Evolutionary conservation across 2,888 invertebrate genomes (phyloP), one percentile per base, ranked within the genome.

Genomic region (Steinernema carpocapsae): DNA sequence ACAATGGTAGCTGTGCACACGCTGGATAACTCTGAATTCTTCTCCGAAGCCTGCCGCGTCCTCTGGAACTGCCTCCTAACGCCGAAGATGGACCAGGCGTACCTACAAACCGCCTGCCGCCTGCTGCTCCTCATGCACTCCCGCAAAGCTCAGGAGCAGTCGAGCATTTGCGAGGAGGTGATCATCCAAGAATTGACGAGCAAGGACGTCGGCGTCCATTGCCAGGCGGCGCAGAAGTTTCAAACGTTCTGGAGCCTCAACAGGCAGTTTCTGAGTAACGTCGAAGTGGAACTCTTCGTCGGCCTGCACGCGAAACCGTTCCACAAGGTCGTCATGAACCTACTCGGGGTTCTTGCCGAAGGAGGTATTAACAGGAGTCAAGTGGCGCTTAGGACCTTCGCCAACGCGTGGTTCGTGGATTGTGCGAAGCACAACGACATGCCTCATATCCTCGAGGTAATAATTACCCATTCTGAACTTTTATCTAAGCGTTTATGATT

Each of bases 41-140:
- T 80, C 51, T 26, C 74, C 70, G 71, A 77, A 17, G 56, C 77
- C 19, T 77, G 77, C 3, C 32, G 45, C 7, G 76, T 78, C 17
- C 48, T 80, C 3, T 80, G 80, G 80, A 32, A 29, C 26, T 32
- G 48, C 12, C 72, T 80, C 12, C 73, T 19, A 73, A 74, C 19
- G 22, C 76, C 29, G 22, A 37, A 1, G 73, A 78, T 48, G 51
- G 10, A 64, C 70, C 22, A 72, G 48, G 22, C 59, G 70, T 24
- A 64, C 14, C 32, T 64, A 17, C 82, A 82, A 70, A 72, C 76
- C 6, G 78, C 83, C 79, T 92, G 93, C 6, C 92, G 92, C 56
- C 88, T 94, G 22, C 89, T 94, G 1, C 92, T 93, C 85, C 92
- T 93, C 85, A 90, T 94, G 52, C 94, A 94, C 87, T 92, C 93